phyloP scores from a whole-genome alignment of 2,888 invertebrate species.

The Leucozona laternaria region DNA sequence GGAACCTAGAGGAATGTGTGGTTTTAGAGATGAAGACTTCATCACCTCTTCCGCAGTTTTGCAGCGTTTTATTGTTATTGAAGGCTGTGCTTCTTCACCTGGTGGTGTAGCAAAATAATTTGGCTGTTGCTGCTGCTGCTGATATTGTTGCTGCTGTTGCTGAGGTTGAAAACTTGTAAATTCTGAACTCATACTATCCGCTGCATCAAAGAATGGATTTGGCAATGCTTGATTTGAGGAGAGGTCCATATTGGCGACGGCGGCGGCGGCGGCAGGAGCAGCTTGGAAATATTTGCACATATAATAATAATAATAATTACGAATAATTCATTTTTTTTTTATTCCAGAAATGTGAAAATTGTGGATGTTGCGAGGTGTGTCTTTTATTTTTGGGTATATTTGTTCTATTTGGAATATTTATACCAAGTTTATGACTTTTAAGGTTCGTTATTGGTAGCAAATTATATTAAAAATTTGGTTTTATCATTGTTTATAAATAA shows the following conservation, averaged over 20 bases:
- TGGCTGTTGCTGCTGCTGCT: conserved; percentile 77
- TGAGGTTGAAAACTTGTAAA: conserved; percentile 67
- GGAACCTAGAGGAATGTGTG: neutral
- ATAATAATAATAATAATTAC: conserved; percentile 54
- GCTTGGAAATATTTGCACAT: conserved; percentile 69
- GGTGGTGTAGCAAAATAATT: conserved; percentile 68
- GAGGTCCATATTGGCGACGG: conserved; percentile 74
- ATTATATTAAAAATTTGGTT: conserved; percentile 36
- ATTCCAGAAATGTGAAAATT: conserved; percentile 33
- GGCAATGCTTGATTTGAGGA: conserved; percentile 78
- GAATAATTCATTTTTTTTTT: conserved; percentile 8
- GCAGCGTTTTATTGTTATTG: conserved; percentile 57
- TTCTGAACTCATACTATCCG: conserved; percentile 76
- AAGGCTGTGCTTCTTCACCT: conserved; percentile 73
- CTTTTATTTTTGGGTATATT: conserved; percentile 34
- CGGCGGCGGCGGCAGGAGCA: conserved; percentile 54
- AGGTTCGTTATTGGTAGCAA: conserved; percentile 44
- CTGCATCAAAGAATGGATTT: conserved; percentile 83
- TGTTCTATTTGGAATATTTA: conserved; percentile 45
- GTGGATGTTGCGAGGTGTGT: conserved; percentile 67
- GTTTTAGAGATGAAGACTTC: conserved; percentile 44
- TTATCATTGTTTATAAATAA: conserved; percentile 17
- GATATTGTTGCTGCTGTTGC: conserved; percentile 76
- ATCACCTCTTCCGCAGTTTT: conserved; percentile 72
- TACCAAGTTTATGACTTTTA: conserved; percentile 42